Percentiles rank a stretch among this genome's conserved stretches.
Evolutionary conservation across 2,797 vertebrate species (phyloP).

Genomic region (Balearica regulorum): DNA sequence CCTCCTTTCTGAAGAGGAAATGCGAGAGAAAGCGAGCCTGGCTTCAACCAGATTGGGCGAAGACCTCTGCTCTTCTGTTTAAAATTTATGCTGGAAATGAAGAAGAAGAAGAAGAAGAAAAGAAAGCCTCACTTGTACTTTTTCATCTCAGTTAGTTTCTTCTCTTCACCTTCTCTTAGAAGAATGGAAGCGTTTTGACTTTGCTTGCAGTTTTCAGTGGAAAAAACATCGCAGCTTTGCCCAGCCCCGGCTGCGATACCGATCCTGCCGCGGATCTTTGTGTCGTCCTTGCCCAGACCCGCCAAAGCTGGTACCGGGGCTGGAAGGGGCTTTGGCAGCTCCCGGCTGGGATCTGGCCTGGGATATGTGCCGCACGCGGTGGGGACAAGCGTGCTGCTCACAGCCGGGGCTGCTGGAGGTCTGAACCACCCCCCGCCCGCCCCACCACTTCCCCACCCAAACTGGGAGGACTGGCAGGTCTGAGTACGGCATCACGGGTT

Average conservation of each 20-base stretch:
- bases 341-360: not conserved
- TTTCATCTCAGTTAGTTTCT: not conserved
- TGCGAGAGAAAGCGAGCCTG: not conserved
- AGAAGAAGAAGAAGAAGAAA: not conserved
- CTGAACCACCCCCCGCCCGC: not conserved
- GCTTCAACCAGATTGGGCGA: not conserved
- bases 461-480: not conserved
- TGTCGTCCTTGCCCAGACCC: not conserved
- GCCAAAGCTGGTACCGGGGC: not conserved
- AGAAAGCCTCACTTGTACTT: not conserved
- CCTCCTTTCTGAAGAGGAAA: not conserved
- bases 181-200: not conserved
- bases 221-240: fast-evolving
- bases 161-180: not conserved
- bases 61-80: not conserved
- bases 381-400: not conserved
- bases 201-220: not conserved
- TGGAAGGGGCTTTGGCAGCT: not conserved
- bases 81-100: not conserved
- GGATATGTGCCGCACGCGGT: fast-evolving
- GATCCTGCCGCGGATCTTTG: not conserved
- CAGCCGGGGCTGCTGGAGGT: not conserved
- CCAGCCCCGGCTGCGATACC: not conserved
- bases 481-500: not conserved
- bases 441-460: not conserved